Percentiles rank a stretch among this genome's conserved stretches.
phyloP scores from a whole-genome alignment of 2,797 vertebrate genomes.

The Malurus splendens region DNA sequence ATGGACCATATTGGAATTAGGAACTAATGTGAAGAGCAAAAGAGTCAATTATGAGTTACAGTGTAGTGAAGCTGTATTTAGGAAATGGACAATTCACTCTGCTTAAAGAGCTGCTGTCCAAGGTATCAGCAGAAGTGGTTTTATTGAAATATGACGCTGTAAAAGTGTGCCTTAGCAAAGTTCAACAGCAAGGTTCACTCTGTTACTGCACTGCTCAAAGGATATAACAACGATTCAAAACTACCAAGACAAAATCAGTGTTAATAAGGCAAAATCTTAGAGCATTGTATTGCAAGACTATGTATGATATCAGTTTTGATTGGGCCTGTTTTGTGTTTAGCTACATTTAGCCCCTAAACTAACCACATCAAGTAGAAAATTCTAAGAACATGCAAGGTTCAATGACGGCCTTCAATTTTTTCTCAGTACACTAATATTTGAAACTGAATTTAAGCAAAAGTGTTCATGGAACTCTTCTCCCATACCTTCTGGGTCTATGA shows the following conservation, averaged over 20 bases:
- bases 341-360: not conserved
- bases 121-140: not conserved
- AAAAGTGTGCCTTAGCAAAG: not conserved
- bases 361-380: not conserved
- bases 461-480: not conserved
- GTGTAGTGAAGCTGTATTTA: not conserved
- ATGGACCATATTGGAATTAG: not conserved
- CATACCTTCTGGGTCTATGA: not conserved
- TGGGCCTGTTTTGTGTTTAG: not conserved
- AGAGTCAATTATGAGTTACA: not conserved
- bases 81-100: fast-evolving
- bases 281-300: not conserved
- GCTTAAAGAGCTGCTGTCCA: not conserved
- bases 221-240: not conserved
- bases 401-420: not conserved
- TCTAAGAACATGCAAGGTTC: not conserved
- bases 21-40: not conserved
- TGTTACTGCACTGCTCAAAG: not conserved
- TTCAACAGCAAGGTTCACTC: not conserved
- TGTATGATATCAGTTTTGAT: not conserved
- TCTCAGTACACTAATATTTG: not conserved
- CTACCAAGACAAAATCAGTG: not conserved
- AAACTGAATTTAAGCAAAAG: not conserved
- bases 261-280: not conserved
- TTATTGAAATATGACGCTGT: not conserved